A percentile compares a stretch with the other conserved stretches of the same genome.
Evolutionary conservation across 2,888 invertebrate genomes (phyloP).

Genomic region (Platycnemis pennipes): DNA sequence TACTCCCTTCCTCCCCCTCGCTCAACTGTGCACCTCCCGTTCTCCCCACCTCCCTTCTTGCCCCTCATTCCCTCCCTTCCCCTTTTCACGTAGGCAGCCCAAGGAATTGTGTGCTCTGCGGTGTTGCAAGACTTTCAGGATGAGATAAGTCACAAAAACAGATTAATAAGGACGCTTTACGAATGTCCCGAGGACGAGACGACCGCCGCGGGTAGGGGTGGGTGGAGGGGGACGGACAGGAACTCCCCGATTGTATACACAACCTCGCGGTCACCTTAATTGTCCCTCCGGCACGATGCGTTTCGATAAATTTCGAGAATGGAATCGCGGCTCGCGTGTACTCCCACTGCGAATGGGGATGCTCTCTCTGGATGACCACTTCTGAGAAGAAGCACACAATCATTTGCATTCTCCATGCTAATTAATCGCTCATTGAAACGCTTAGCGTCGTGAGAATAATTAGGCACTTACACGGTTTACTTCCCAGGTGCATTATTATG

Average conservation of each 20-base stretch:
- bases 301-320: not conserved
- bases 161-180: constrained; percentile 34
- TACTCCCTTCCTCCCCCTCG: not conserved
- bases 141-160: constrained; percentile 33
- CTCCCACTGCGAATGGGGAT: too few species aligned
- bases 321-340: not conserved
- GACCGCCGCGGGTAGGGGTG: not conserved
- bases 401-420: too few species aligned
- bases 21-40: not conserved
- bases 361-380: too few species aligned
- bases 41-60: not conserved
- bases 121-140: constrained; percentile 49
- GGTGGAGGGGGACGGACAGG: not conserved
- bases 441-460: too few species aligned
- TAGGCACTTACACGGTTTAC: too few species aligned
- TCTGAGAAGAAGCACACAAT: not conserved
- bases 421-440: not conserved
- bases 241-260: not conserved
- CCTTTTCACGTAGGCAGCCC: not conserved
- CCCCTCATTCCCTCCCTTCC: not conserved
- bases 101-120: not conserved
- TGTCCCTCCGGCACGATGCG: not conserved
- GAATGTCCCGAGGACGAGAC: constrained; percentile 20
- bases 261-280: not conserved
- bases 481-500: too few species aligned